Conservation (phyloP, 2,888 invertebrate genomes). For the Luperina nickerlii region DNA sequence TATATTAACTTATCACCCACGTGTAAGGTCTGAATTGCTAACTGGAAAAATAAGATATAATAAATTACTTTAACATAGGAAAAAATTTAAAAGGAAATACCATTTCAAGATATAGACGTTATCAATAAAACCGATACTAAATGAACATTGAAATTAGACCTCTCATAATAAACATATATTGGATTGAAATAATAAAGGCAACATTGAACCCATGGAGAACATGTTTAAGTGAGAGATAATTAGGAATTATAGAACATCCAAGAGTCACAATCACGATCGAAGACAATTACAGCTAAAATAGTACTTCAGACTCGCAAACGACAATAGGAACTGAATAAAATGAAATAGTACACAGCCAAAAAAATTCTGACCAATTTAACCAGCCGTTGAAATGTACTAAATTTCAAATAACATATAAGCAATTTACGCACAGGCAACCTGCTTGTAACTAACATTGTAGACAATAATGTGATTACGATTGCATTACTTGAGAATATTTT, state of each 20-base stretch:
- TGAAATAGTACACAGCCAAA: slow-evolving; percentile 7
- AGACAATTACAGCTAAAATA: slow-evolving; percentile 30
- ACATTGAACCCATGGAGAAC: slow-evolving; percentile 18
- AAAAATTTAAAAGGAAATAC: background rate
- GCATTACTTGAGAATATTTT: slow-evolving; percentile 49
- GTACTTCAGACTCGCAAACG: slow-evolving; percentile 19
- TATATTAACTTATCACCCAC: no score
- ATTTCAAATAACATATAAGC: slow-evolving; percentile 46
- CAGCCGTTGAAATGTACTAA: slow-evolving; percentile 42
- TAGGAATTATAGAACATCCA: slow-evolving; percentile 33
- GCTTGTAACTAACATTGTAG: slow-evolving; percentile 44
- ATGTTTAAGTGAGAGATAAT: slow-evolving; percentile 22
- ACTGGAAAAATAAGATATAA: no score
- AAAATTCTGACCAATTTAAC: slow-evolving; percentile 27
- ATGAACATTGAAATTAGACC: slow-evolving; percentile 31
- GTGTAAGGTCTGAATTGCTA: no score
- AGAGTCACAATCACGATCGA: slow-evolving; percentile 19
- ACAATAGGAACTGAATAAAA: slow-evolving; percentile 9
- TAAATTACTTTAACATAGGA: background rate
- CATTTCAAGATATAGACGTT: background rate
- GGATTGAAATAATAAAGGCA: slow-evolving; percentile 19
- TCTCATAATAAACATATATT: slow-evolving; percentile 27
- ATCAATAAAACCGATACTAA: slow-evolving; percentile 9
- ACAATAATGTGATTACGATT: slow-evolving; percentile 55
- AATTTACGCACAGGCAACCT: slow-evolving; percentile 49